phyloP scores from a whole-genome alignment of 2,797 vertebrate genomes.

The Loriculus beryllinus region DNA sequence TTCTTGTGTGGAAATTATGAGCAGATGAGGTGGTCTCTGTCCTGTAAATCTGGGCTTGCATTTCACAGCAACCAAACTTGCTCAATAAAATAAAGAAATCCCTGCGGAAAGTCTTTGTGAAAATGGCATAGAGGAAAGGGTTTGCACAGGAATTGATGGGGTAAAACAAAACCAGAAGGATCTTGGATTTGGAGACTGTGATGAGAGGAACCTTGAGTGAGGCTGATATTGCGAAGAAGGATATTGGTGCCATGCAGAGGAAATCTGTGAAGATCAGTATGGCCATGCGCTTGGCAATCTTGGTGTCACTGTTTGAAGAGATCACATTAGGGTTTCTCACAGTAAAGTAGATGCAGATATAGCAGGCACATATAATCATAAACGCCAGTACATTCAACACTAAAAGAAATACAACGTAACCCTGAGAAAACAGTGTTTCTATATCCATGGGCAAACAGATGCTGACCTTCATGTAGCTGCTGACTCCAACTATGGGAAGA shows the following conservation, averaged over 20 bases:
- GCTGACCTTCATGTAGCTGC: conserved; percentile 96
- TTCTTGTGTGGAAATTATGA: conserved; percentile 78
- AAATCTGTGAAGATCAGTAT: conserved; percentile 96
- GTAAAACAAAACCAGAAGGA: conserved; percentile 94
- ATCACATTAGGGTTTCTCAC: conserved; percentile 86
- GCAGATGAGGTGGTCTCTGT: conserved; percentile 87
- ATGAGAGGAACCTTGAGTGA: conserved; percentile 93
- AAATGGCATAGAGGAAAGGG: conserved; percentile 97
- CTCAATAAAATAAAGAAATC: conserved; percentile 93
- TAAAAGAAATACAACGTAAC: conserved; percentile 86
- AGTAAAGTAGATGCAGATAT: conserved; percentile 90
- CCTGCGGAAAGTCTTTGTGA: conserved; percentile 90
- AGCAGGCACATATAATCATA: conserved; percentile 87
- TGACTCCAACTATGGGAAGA: conserved; percentile 88
- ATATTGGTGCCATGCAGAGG: conserved; percentile 96
- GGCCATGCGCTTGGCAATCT: conserved; percentile 94
- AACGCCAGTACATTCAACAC: conserved; percentile 92
- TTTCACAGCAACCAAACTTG: conserved; percentile 89
- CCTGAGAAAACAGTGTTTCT: conserved; percentile 81
- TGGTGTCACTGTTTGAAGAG: conserved; percentile 86
- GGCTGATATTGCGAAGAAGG: conserved; percentile 94
- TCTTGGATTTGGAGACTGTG: conserved; percentile 91
- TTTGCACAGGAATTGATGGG: conserved; percentile 97
- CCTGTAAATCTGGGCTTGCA: conserved; percentile 88
- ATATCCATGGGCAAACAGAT: conserved; percentile 99